Conservation (phyloP, 2,888 invertebrate species). For the Epirrhoe tristata region DNA sequence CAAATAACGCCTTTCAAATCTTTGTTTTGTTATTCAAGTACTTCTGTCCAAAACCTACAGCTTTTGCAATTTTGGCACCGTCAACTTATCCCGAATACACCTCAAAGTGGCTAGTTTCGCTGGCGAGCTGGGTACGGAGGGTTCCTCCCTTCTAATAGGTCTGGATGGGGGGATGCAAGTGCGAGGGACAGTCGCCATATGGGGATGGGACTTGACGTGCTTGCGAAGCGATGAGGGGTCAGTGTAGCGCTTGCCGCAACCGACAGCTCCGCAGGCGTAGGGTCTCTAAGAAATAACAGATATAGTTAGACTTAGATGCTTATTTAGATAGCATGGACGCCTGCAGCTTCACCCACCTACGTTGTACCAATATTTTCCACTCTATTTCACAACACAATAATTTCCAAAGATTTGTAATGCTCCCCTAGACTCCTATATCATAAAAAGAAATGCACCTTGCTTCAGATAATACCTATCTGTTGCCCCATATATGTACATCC, state of each 20-base stretch:
- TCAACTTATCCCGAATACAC: slow-evolving; percentile 76
- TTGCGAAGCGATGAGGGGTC: slow-evolving; percentile 97
- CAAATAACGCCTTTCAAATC: too few species aligned
- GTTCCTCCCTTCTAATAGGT: slow-evolving; percentile 67
- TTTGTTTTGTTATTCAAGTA: too few species aligned
- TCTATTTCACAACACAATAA: too few species aligned
- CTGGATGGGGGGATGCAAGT: slow-evolving; percentile 70
- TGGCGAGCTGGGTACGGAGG: slow-evolving; percentile 75
- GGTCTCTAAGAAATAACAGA: slow-evolving; percentile 89
- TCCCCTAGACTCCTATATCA: too few species aligned
- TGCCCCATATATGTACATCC: too few species aligned
- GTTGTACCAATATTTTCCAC: too few species aligned
- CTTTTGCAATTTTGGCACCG: slow-evolving; percentile 71
- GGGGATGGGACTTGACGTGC: slow-evolving; percentile 94
- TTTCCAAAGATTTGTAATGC: too few species aligned
- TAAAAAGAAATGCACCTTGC: too few species aligned
- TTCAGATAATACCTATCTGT: too few species aligned
- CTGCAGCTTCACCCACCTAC: too few species aligned
- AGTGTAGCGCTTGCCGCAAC: slow-evolving; percentile 96
- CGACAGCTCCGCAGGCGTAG: slow-evolving; percentile 94
- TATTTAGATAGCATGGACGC: not conserved
- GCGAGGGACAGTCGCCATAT: slow-evolving; percentile 70
- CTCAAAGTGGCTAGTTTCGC: slow-evolving; percentile 75
- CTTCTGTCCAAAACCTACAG: too few species aligned
- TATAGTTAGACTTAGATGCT: not conserved